phyloP scores from a whole-genome alignment of 2,888 invertebrate genomes.

The Agonum fuliginosum region DNA sequence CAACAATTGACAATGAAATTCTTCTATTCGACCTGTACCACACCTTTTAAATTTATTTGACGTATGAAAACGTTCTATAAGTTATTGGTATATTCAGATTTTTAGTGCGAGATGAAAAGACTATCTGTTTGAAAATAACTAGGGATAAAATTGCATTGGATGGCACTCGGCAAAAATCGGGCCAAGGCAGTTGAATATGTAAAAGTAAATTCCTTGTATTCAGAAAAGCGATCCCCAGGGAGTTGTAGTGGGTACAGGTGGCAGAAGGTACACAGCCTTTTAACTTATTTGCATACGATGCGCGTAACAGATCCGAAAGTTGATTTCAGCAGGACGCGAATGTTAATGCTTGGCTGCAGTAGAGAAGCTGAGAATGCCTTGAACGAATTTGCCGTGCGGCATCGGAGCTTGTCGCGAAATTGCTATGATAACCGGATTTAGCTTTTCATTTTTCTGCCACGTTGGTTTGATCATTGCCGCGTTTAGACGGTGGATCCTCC shows the following conservation, averaged over 20 bases:
- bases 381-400: background rate
- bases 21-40: constrained; percentile 23
- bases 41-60: constrained; percentile 19
- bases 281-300: constrained; percentile 44
- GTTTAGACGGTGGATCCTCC: constrained; percentile 63
- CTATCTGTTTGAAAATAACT: constrained; percentile 5
- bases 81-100: background rate
- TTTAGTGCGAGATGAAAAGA: background rate
- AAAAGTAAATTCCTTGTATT: constrained; percentile 1
- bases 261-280: constrained; percentile 21
- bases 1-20: constrained; percentile 16
- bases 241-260: constrained; percentile 13
- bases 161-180: constrained; percentile 1
- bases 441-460: constrained; percentile 75
- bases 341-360: constrained; percentile 58
- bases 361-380: constrained; percentile 12
- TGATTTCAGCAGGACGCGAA: constrained; percentile 52
- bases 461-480: constrained; percentile 71
- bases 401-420: constrained; percentile 68
- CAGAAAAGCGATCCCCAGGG: constrained; percentile 2
- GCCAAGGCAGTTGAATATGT: constrained; percentile 19
- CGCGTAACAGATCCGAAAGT: constrained; percentile 48
- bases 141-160: constrained; percentile 1
- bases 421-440: constrained; percentile 75
- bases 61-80: background rate